Evolutionary conservation across 2,797 vertebrate species (phyloP).

Genomic region (Myiotriccus ornatus): DNA sequence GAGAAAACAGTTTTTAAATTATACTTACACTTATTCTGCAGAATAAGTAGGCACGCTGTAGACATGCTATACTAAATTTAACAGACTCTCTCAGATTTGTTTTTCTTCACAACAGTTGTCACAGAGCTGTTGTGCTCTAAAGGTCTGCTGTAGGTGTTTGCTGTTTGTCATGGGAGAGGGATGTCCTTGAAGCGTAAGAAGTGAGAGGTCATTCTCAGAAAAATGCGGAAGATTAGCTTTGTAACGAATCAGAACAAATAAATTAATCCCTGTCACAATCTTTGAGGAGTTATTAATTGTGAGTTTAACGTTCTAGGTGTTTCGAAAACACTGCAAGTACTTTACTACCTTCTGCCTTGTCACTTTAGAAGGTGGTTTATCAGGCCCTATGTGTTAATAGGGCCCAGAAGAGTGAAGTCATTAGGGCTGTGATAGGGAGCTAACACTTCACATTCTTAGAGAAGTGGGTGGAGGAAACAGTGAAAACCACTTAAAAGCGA

Average conservation of each 20-base stretch:
- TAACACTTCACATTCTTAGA: slow-evolving; percentile 3
- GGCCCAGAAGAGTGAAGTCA: not conserved
- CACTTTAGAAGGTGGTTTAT: not conserved
- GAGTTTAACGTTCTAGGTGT: not conserved
- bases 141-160: not conserved
- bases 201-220: not conserved
- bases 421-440: not conserved
- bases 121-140: not conserved
- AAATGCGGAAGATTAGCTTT: not conserved
- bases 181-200: not conserved
- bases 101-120: not conserved
- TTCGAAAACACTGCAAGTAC: not conserved
- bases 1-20: not conserved
- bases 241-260: not conserved
- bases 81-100: not conserved
- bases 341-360: not conserved
- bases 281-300: not conserved
- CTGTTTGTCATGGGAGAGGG: not conserved
- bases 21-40: not conserved
- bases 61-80: not conserved
- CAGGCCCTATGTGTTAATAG: not conserved
- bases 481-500: slow-evolving; percentile 42
- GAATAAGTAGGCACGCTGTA: not conserved
- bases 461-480: slow-evolving; percentile 32
- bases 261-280: not conserved